Evolutionary conservation across 2,888 invertebrate species (phyloP).

Genomic region (Tetrapedia diversipes): DNA sequence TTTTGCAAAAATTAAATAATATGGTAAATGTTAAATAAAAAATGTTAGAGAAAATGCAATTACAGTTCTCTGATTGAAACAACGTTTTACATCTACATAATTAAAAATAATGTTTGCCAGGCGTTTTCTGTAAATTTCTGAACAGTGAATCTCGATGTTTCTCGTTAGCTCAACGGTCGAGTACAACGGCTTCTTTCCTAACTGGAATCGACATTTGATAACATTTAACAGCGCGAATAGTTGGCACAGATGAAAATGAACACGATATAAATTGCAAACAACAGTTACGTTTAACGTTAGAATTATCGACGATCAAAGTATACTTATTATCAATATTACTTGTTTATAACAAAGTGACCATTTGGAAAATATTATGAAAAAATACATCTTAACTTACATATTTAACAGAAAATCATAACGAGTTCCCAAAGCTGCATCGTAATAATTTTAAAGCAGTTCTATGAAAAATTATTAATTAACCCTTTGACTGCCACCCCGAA

Average conservation of each 20-base stretch:
- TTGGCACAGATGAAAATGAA: background rate
- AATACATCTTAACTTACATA: too few species aligned
- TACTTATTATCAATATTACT: too few species aligned
- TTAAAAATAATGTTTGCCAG: constrained; percentile 10
- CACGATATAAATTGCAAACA: constrained; percentile 11
- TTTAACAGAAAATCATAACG: too few species aligned
- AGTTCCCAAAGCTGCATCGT: too few species aligned
- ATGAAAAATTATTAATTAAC: too few species aligned
- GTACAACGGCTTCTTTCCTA: constrained; percentile 50
- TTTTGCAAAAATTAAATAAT: background rate
- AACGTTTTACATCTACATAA: background rate
- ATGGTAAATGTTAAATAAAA: background rate
- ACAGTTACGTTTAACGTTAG: constrained; percentile 20
- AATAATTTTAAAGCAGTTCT: too few species aligned
- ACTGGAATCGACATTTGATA: constrained; percentile 18
- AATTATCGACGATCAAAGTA: too few species aligned
- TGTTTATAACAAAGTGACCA: too few species aligned
- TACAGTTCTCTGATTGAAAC: constrained; percentile 9
- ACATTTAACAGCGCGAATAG: constrained; percentile 18
- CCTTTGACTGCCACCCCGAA: too few species aligned
- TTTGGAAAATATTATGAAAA: too few species aligned
- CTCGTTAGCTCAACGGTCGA: constrained; percentile 54
- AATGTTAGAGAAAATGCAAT: background rate
- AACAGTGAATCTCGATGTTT: constrained; percentile 39
- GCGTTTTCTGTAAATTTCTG: constrained; percentile 10